Evolutionary conservation across 1,140 invertebrate genomes (phyloP), one percentile per base, ranked within the genome.

Genomic region (Samia ricini): DNA sequence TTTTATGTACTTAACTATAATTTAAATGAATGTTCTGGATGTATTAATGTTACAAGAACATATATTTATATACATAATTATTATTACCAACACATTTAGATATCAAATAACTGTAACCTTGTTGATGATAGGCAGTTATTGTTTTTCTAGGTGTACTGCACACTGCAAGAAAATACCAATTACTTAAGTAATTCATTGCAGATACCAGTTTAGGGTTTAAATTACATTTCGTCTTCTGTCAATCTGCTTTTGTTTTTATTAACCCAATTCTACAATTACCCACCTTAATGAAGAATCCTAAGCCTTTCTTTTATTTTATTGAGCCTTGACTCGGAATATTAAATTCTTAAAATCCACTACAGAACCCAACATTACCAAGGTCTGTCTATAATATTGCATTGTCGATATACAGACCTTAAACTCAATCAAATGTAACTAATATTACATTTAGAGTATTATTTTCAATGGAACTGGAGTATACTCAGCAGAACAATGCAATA

Each of bases 391-490:
- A 10, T 42, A 42, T 42, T 15, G 4, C 10, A 42, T 42, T 42
- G 4, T 15, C 33, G 12, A 1, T 12, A 15, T 42, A 42, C 10
- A 42, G 8, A 42, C 33, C 1, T 4, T 42, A 42, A 29, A 29
- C 26, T 29, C 10, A 29, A 29, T 10, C 6, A 15, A 42, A 15
- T 42, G 1, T 15, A 42, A 15, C 7, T 42, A 15, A 42, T 15
- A 42, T 15, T 42, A 42, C 33, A 42, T 12, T 7, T 42, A 42
- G 33, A 15, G 33, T 61, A 50, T 62, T 49, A 48, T 62, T 61
- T 86, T 52, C 79, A 89, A 85, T 75, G 48, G 87, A 89, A 64
- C 60, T 89, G 49, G 81, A 85, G 26, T 77, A 63, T 56, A 61
- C 81, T 36, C 63, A 78, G 60, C 82, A 83, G 52, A 85, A 89